Evolutionary conservation across 2,113 vertebrate species (phyloP), one percentile per base, ranked within the genome.

Genomic region (Cathartes aura): DNA sequence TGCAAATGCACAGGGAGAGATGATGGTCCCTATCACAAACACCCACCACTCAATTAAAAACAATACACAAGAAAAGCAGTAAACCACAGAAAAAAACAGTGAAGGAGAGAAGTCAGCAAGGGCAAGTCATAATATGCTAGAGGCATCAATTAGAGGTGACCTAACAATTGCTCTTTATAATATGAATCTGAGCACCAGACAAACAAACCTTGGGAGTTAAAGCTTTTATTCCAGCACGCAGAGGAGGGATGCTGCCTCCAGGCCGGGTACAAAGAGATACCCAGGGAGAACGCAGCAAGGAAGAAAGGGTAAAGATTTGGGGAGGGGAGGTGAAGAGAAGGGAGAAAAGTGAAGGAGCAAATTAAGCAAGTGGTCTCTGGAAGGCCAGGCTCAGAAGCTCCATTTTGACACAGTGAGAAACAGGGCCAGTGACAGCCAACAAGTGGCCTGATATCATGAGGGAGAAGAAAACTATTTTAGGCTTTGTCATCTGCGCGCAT

Each of bases 401-500:
- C 0, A 3, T 5, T 52, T 0, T 20, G 72, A 53, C 36, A 56
- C 5, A 8, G 24, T 9, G 34, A n/a, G 60, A 30, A 64, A 6
- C 4, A 0, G 86, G 48, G 91, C 80, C 70, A 34, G 92, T 4
- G 78, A 82, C 92, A 95, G 75, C 26, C 82, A 92, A 15, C 78
- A 62, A 97, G 85, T 27, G 30, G 70, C 66, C 73, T 45, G 66
- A 36, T 3, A 60, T 5, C 70, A 55, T 0, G 11, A 47, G 79
- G 63, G 75, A 83, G n/a, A 76, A 20, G 45, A 47, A 76, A 93
- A 88, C 96, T 97, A 92, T 97, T 97, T 92, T 92, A 62, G 90
- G 94, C 80, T 93, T 90, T 87, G 96, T 87, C 86, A 78, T 94
- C 89, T 84, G 88, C 76, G 59, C 0, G 6, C 88, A 73, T 5